phyloP scores from a whole-genome alignment of 2,888 invertebrate species.

The Acanthosepion lycidas region DNA sequence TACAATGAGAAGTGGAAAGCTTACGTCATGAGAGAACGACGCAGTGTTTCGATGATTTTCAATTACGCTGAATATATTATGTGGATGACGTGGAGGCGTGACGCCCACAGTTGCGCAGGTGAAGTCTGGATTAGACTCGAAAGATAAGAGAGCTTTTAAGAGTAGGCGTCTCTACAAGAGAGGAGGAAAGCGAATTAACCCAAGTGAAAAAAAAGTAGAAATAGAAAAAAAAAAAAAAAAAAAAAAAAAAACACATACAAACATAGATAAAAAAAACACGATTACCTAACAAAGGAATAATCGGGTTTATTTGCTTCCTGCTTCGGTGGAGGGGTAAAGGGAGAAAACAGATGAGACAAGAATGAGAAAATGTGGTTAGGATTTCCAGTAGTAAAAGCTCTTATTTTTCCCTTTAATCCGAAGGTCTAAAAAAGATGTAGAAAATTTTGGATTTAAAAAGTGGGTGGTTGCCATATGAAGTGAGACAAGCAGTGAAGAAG shows the following conservation, averaged over 20 bases:
- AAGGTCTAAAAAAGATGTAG: too few species aligned
- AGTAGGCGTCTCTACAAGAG: not conserved
- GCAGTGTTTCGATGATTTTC: not conserved
- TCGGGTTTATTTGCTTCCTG: not conserved
- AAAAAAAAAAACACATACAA: not conserved
- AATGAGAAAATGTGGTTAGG: too few species aligned
- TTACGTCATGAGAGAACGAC: not conserved
- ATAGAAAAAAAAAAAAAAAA: too few species aligned
- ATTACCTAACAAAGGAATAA: not conserved
- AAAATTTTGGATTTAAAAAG: too few species aligned
- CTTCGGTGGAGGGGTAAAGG: not conserved
- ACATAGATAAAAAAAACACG: not conserved
- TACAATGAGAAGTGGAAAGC: not conserved
- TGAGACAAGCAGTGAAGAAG: too few species aligned
- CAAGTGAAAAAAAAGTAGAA: too few species aligned
- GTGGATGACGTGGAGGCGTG: not conserved
- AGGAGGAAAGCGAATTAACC: not conserved
- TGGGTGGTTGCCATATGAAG: too few species aligned
- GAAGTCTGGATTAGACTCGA: not conserved
- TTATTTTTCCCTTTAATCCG: too few species aligned
- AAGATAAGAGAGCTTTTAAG: not conserved
- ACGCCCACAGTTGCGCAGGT: not conserved
- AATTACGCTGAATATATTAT: not conserved
- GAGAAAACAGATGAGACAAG: not conserved
- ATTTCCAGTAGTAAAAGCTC: too few species aligned